Evolutionary conservation across 1,140 invertebrate genomes (phyloP).

Genomic region (Lethocerus indicus): DNA sequence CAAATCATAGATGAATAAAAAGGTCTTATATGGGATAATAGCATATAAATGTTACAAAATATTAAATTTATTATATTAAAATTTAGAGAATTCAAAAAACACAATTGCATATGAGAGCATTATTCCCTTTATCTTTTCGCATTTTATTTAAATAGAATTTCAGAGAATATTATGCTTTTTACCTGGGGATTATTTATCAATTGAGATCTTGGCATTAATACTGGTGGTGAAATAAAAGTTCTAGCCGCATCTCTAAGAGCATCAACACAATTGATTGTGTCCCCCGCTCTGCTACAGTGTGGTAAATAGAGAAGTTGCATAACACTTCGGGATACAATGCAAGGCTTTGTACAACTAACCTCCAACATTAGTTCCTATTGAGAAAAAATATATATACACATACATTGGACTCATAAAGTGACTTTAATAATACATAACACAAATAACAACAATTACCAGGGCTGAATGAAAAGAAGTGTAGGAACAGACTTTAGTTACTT

Average conservation of each 20-base stretch:
- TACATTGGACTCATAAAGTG: not conserved
- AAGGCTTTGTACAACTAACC: conserved; percentile 74
- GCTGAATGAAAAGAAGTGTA: conserved; percentile 64
- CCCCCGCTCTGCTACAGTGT: conserved; percentile 27
- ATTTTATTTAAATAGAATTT: no score
- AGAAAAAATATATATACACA: not conserved
- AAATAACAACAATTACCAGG: conserved; percentile 38
- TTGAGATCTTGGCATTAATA: conserved; percentile 48
- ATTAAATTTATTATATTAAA: no score
- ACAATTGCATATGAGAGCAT: no score
- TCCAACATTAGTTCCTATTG: conserved; percentile 82
- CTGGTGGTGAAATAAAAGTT: conserved; percentile 76
- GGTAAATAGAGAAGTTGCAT: conserved; percentile 67
- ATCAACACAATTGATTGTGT: conserved; percentile 45
- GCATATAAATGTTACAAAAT: no score
- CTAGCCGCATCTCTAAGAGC: conserved; percentile 70
- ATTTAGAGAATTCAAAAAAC: no score
- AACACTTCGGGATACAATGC: conserved; percentile 85
- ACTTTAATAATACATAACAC: not conserved
- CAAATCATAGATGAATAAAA: no score
- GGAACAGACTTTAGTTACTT: conserved; percentile 65
- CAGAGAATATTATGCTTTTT: no score
- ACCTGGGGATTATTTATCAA: conserved; percentile 47
- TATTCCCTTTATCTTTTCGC: no score
- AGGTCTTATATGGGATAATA: no score